These are phyloP conservation scores for Leptosomus discolor DNA, from an alignment of 2,113 vertebrate species.

Conservation along the genomic window DNA sequence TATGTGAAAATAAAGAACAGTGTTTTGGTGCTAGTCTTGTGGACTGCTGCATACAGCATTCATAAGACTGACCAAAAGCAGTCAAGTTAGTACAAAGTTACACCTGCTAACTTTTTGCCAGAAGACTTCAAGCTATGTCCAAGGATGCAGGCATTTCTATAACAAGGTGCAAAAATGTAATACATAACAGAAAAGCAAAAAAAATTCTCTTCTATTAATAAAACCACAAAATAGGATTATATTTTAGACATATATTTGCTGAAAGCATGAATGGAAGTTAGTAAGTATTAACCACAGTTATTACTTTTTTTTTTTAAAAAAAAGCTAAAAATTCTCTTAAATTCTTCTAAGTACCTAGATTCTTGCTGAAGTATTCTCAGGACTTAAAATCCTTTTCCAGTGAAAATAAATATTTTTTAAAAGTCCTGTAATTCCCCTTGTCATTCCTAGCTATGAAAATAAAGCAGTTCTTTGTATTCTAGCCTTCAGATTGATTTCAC, in stretches of 20 bases:
- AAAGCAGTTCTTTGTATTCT: conserved; percentile 45
- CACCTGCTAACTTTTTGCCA: neutral
- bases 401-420: conserved; percentile 21
- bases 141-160: neutral
- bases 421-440: conserved; percentile 7
- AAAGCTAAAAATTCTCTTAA: neutral
- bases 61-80: neutral
- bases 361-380: neutral
- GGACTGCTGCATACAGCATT: neutral
- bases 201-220: neutral
- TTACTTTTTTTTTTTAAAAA: neutral
- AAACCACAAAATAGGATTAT: neutral
- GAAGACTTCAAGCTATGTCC: neutral
- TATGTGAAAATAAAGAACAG: neutral
- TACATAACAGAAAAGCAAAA: neutral
- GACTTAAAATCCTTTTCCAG: neutral
- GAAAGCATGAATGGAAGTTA: neutral
- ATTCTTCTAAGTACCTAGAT: neutral
- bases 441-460: conserved; percentile 30
- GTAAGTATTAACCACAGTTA: neutral
- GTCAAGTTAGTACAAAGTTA: neutral
- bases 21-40: neutral
- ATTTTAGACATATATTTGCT: neutral
- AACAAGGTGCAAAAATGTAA: neutral
- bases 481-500: conserved; percentile 55